Conservation (phyloP, 1,140 invertebrate species). For the Brachionus paranguensis region DNA sequence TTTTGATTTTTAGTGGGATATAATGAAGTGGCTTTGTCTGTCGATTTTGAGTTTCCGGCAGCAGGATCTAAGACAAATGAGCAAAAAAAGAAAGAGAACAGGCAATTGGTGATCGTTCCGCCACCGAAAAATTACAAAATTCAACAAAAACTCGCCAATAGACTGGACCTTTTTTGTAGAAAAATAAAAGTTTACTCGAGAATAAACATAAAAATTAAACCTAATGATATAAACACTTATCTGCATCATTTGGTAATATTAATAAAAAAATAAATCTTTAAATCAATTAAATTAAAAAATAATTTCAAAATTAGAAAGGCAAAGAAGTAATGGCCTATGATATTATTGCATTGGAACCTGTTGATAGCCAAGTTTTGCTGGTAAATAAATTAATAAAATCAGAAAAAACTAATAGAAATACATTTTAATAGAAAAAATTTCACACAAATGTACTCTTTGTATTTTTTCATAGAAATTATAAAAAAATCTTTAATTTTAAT, state of each 20-base stretch:
- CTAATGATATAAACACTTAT: constrained; percentile 12
- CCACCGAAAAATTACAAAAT: neutral
- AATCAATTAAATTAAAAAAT: neutral
- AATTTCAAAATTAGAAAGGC: constrained; percentile 11
- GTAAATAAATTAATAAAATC: neutral
- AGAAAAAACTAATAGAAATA: neutral
- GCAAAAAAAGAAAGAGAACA: constrained; percentile 8
- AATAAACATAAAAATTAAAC: constrained; percentile 38
- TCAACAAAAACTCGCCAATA: neutral
- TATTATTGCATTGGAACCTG: constrained; percentile 21
- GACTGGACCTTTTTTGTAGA: neutral
- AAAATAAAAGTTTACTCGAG: neutral
- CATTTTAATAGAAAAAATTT: no score
- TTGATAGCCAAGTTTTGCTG: constrained; percentile 15
- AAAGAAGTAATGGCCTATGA: constrained; percentile 14
- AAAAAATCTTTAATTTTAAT: no score
- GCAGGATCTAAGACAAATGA: neutral
- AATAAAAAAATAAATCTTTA: neutral
- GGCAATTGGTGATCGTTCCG: neutral
- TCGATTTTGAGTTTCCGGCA: constrained; percentile 34
- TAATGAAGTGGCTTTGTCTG: constrained; percentile 12
- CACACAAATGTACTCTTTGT: no score
- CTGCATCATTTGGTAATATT: constrained; percentile 34
- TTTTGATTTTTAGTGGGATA: constrained; percentile 9
- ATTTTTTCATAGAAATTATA: no score